A percentile compares a stretch with the other conserved stretches of the same genome.
Evolutionary conservation across 2,888 invertebrate species (phyloP).

Genomic region (Pimpla rufipes): DNA sequence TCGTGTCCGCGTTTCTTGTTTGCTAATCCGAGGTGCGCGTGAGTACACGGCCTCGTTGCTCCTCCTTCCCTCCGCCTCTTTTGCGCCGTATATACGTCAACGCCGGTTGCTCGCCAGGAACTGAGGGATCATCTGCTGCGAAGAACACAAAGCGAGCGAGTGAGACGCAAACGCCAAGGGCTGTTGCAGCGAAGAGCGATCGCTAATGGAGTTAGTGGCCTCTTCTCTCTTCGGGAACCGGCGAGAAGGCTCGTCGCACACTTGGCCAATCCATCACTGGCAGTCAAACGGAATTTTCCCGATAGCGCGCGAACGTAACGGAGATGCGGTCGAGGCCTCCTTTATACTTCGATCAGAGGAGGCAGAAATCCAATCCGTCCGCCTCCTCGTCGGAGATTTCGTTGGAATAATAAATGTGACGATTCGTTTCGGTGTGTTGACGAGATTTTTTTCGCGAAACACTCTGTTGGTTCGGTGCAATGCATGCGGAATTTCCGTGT

Average conservation of each 20-base stretch:
- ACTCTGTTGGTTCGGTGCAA: neutral
- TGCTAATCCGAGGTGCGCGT: constrained; percentile 77
- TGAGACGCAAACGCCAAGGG: constrained; percentile 48
- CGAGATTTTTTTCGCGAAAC: neutral
- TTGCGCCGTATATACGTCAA: neutral
- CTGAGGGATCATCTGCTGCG: constrained; percentile 66
- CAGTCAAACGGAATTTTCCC: constrained; percentile 72
- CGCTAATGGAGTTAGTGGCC: constrained; percentile 79
- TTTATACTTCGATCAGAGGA: constrained; percentile 41
- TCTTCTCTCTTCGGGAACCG: constrained; percentile 22
- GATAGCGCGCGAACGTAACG: constrained; percentile 60
- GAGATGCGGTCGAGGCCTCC: constrained; percentile 35
- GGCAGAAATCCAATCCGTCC: constrained; percentile 49
- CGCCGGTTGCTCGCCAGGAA: constrained; percentile 7
- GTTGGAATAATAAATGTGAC: constrained; percentile 78
- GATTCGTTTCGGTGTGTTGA: constrained; percentile 63
- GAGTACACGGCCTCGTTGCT: constrained; percentile 1
- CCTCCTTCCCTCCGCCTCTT: constrained; percentile 16
- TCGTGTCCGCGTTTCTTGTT: constrained; percentile 75
- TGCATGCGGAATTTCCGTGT: constrained; percentile 33
- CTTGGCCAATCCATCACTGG: constrained; percentile 79
- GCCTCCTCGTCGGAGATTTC: constrained; percentile 70
- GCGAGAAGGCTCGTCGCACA: constrained; percentile 52
- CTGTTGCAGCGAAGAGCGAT: constrained; percentile 79
- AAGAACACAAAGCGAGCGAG: constrained; percentile 45